These are phyloP conservation scores for Pelecanoides urinatrix DNA, from an alignment of 2,113 vertebrate species.

Conservation along the genomic window DNA sequence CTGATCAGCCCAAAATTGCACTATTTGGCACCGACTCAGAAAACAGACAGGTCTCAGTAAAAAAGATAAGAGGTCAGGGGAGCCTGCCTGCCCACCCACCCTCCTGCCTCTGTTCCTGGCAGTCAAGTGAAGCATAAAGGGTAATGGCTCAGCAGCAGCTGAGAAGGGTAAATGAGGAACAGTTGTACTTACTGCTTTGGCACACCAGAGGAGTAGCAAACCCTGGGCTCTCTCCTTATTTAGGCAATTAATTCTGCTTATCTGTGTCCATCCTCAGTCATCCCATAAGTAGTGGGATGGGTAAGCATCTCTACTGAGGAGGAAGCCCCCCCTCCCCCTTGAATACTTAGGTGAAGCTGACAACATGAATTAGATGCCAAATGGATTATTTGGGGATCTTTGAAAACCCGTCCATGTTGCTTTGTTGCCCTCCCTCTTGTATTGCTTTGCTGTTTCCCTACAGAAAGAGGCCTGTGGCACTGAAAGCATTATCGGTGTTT, in stretches of 20 bases:
- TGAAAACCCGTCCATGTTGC: neutral
- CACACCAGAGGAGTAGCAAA: neutral
- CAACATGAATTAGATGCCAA: neutral
- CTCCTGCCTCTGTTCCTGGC: neutral
- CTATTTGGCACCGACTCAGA: neutral
- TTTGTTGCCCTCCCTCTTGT: neutral
- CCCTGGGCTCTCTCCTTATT: neutral
- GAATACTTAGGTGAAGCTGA: neutral
- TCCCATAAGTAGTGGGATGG: neutral
- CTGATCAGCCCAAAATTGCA: neutral
- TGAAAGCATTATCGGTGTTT: neutral
- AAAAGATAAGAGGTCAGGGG: fast-evolving
- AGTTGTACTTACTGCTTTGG: neutral
- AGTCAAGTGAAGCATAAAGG: neutral
- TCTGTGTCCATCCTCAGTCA: neutral
- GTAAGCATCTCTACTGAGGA: neutral
- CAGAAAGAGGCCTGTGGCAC: neutral
- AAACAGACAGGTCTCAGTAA: neutral
- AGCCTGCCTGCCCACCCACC: neutral
- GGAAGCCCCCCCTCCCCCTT: neutral
- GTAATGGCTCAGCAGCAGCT: neutral
- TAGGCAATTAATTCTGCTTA: neutral
- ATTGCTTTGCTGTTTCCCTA: neutral
- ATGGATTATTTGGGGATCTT: neutral
- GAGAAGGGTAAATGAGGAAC: neutral